Conservation (phyloP, 2,888 invertebrate species). For the Amblyjoppa proteus region DNA sequence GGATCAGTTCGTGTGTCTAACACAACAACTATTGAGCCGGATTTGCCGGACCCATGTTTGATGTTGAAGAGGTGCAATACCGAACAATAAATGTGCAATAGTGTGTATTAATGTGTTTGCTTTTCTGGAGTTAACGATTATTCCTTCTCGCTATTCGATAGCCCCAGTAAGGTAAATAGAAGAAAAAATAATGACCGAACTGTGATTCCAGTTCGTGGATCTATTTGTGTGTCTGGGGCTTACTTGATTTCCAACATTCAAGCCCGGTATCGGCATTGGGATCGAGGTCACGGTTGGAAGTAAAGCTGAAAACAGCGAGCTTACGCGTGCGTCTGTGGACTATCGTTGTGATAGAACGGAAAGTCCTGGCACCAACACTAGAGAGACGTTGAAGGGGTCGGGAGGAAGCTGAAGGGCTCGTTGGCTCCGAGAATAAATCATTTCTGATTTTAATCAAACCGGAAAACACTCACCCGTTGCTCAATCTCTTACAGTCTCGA, state of each 20-base stretch:
- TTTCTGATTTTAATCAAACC: slow-evolving; percentile 78
- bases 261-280: slow-evolving; percentile 41
- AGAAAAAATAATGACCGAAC: neutral
- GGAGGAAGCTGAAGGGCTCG: slow-evolving; percentile 45
- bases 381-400: slow-evolving; percentile 29
- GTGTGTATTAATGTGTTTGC: too few species aligned
- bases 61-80: too few species aligned
- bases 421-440: slow-evolving; percentile 75
- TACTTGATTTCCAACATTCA: slow-evolving; percentile 12
- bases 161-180: neutral
- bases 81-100: too few species aligned
- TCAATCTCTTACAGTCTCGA: slow-evolving; percentile 32
- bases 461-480: slow-evolving; percentile 63
- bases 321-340: slow-evolving; percentile 33
- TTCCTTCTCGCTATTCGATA: too few species aligned
- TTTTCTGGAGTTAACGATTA: too few species aligned
- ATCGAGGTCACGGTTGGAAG: slow-evolving; percentile 45
- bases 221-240: neutral
- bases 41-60: too few species aligned
- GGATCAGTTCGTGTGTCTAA: too few species aligned
- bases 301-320: slow-evolving; percentile 47
- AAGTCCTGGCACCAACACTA: slow-evolving; percentile 16
- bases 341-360: slow-evolving; percentile 56
- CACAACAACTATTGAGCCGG: too few species aligned
- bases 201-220: too few species aligned